Evolutionary conservation across 2,888 invertebrate genomes (phyloP), one percentile per base, ranked within the genome.

Genomic region (Pristionchus maxplancki): DNA sequence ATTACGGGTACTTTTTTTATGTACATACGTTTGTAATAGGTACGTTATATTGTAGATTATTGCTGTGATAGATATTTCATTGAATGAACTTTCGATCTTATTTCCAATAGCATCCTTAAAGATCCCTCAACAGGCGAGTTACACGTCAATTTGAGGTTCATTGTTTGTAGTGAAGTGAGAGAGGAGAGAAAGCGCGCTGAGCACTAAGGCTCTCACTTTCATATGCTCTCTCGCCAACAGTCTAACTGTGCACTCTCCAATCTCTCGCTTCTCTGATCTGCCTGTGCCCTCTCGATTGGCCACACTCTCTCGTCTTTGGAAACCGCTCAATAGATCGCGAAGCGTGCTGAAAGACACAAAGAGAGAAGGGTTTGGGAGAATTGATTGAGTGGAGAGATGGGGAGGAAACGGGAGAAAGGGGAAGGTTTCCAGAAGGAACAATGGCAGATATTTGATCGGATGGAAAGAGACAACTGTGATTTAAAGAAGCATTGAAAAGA

Each of bases 251-350:
- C 28, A 17, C 48, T 44, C 28, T n/a, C 28, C 48, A 5, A 20
- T 58, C 28, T 58, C 37, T 50, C 31, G 48, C 28, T 48, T 28
- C 31, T 87, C 87, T 87, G 64, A 64, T 11, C 48, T 31, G 13
- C 40, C 53, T 74, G 50, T 34, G 0, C 87, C 44, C 71, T 87
- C 87, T 87, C 87, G n/a, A 37, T 15, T 40, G 1, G 40, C 8
- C 74, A 44, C 50, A 11, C 87, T 87, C 71, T 87, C 74, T 87
- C 67, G 62, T 64, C 58, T 1, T 17, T 34, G 44, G 78, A 50
- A 83, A 83, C 53, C 82, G 44, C 44, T 83, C 82, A 24, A 83
- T 83, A 83, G 53, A 83, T 40, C 82, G 82, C 82, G 9, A 53
- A 83, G 82, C 82, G 82, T 53, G 82, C 78, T 78, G 71, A 71